These are phyloP conservation scores for Mesocricetus auratus DNA, from an alignment of 2,113 vertebrate species.

Conservation along the genomic window DNA sequence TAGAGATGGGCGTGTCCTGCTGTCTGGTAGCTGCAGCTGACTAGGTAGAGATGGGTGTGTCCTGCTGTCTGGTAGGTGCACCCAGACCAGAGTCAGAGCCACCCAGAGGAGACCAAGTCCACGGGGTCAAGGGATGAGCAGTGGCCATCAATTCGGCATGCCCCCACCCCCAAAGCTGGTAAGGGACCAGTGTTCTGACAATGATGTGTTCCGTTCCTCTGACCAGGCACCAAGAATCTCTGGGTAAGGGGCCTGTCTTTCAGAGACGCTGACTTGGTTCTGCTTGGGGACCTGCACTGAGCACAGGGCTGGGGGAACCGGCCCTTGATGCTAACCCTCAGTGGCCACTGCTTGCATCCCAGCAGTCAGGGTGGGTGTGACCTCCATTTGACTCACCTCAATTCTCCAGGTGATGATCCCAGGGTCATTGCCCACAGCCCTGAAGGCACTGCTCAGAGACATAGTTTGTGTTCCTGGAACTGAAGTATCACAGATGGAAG, in stretches of 20 bases:
- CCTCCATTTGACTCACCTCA: slow-evolving; percentile 87
- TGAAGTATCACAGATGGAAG: slow-evolving; percentile 53
- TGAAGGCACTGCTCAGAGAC: slow-evolving; percentile 87
- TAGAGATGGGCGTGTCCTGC: not conserved
- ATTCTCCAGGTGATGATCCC: slow-evolving; percentile 93
- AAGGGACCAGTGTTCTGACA: not conserved
- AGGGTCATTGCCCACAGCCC: slow-evolving; percentile 88
- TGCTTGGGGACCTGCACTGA: not conserved
- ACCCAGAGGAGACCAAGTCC: not conserved
- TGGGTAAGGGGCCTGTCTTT: not conserved
- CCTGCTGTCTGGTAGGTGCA: not conserved
- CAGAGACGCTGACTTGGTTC: slow-evolving; percentile 18
- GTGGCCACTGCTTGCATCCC: not conserved
- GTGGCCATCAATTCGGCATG: not conserved
- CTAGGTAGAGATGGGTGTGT: not conserved
- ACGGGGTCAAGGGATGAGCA: not conserved
- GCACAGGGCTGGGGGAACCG: not conserved
- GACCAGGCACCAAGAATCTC: not conserved
- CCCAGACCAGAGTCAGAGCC: not conserved
- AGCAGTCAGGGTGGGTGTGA: not conserved
- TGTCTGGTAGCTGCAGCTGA: not conserved
- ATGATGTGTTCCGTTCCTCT: not conserved
- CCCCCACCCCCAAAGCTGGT: not conserved
- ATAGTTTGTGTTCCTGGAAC: slow-evolving; percentile 70
- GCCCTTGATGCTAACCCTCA: not conserved